These are phyloP conservation scores for Drosophila baimaii DNA, from an alignment of 1,140 invertebrate genomes.

Conservation along the genomic window DNA sequence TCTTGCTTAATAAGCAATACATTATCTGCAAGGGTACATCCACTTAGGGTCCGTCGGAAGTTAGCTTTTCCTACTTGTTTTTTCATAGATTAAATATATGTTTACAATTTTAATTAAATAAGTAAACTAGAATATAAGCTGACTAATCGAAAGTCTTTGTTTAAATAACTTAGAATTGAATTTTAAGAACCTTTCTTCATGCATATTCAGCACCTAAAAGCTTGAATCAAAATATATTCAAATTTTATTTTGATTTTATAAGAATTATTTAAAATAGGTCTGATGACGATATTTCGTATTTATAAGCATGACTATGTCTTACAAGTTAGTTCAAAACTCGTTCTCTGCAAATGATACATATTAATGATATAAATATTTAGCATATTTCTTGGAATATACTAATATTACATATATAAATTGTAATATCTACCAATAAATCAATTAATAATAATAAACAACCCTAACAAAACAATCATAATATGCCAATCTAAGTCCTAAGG, in stretches of 20 bases:
- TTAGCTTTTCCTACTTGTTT: too few relatives aligned
- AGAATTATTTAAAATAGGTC: background rate
- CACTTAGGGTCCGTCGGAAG: too few relatives aligned
- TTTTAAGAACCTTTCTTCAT: background rate
- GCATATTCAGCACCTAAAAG: background rate
- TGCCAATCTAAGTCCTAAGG: background rate
- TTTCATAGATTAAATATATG: too few relatives aligned
- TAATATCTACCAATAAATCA: background rate
- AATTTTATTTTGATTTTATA: background rate
- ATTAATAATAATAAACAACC: background rate
- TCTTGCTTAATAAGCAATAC: too few relatives aligned
- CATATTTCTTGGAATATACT: too few relatives aligned
- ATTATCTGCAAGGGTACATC: too few relatives aligned
- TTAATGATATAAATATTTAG: background rate
- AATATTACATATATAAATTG: too few relatives aligned
- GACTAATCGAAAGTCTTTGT: background rate
- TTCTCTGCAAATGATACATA: background rate
- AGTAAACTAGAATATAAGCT: background rate
- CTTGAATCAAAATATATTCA: background rate
- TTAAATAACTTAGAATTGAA: background rate
- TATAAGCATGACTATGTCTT: background rate
- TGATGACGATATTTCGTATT: constrained; percentile 1
- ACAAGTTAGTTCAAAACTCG: background rate
- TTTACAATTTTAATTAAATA: background rate
- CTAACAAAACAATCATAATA: background rate